A percentile compares a stretch with the other conserved stretches of the same genome.
Conservation (phyloP, 2,797 vertebrate species). For the Pangasius mekongensis region DNA sequence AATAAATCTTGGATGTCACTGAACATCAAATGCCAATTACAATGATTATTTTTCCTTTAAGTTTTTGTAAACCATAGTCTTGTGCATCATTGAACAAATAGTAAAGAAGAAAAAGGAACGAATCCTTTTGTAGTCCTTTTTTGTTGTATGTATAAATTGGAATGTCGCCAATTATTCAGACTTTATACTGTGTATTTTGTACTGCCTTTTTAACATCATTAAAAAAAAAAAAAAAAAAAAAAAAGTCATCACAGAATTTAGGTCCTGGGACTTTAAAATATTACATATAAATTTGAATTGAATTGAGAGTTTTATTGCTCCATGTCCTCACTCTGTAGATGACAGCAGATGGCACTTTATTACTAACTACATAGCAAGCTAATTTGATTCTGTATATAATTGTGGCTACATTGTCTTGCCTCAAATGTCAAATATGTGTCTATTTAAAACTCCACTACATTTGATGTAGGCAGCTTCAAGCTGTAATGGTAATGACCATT, state of each 20-base stretch:
- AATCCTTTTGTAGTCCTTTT: background rate
- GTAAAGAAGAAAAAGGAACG: background rate
- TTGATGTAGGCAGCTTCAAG: background rate
- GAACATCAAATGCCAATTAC: background rate
- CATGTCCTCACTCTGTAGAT: background rate
- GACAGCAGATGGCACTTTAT: background rate
- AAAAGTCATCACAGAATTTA: background rate
- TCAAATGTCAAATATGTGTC: background rate
- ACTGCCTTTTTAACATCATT: background rate
- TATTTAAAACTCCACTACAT: slow-evolving; percentile 1
- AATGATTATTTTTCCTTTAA: background rate
- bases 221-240: too few relatives aligned
- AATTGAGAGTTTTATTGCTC: background rate
- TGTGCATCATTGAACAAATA: background rate
- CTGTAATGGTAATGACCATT: background rate
- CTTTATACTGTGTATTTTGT: background rate
- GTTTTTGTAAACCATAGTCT: background rate
- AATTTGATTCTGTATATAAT: background rate
- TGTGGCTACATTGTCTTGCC: background rate
- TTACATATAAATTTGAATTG: background rate
- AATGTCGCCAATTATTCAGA: background rate
- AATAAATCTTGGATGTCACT: too few relatives aligned
- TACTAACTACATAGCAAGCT: background rate
- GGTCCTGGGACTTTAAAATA: background rate
- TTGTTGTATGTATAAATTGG: background rate